Conservation (phyloP, 2,888 invertebrate species). For the Flexamia atlantica region DNA sequence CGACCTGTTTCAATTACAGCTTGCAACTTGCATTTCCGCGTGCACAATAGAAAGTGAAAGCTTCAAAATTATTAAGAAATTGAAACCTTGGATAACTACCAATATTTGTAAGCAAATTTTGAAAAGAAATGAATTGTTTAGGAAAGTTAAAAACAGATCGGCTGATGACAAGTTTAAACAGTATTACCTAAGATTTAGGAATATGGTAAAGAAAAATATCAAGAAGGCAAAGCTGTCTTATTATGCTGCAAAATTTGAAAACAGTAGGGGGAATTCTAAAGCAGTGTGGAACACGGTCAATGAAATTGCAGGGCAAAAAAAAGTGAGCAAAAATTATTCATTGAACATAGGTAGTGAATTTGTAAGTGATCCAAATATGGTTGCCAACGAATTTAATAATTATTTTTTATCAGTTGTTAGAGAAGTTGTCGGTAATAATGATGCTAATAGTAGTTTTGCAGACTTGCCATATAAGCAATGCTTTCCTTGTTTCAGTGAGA, state of each 20-base stretch:
- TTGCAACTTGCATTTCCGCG: background rate
- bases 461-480: background rate
- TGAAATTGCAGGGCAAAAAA: constrained; percentile 37
- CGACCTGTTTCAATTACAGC: background rate
- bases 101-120: constrained; percentile 9
- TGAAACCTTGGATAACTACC: constrained; percentile 6
- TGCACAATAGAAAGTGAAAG: constrained; percentile 1
- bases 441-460: background rate
- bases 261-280: background rate
- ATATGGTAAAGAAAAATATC: constrained; percentile 22
- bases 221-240: constrained; percentile 9
- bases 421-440: constrained; percentile 16
- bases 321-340: background rate
- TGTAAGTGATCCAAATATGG: background rate
- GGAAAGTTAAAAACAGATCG: background rate
- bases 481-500: background rate
- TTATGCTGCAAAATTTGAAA: constrained; percentile 30
- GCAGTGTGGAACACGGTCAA: constrained; percentile 6
- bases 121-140: constrained; percentile 27
- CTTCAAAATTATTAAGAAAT: background rate
- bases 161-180: constrained; percentile 16
- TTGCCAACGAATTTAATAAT: constrained; percentile 27
- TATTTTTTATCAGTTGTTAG: constrained; percentile 32
- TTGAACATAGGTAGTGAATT: background rate
- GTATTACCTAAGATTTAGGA: constrained; percentile 40